phyloP scores from a whole-genome alignment of 2,888 invertebrate genomes.

The Campopleginae sp. region DNA sequence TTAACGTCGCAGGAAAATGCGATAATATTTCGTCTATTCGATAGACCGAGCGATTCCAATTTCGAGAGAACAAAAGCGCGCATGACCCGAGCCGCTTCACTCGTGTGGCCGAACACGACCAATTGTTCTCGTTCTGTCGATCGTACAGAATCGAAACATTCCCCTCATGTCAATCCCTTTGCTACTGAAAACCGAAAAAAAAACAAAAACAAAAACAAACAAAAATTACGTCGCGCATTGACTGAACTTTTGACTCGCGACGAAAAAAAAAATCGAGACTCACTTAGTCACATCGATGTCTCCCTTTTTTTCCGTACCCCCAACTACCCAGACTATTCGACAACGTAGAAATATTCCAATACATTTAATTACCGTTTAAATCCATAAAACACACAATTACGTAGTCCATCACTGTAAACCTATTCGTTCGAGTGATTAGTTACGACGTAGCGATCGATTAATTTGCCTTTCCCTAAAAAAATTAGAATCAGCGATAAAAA shows the following conservation, averaged over 20 bases:
- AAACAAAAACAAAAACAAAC: too few species aligned
- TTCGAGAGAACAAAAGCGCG: slow-evolving; percentile 11
- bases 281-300: background rate
- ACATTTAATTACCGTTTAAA: background rate
- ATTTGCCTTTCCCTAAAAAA: background rate
- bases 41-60: background rate
- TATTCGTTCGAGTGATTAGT: background rate
- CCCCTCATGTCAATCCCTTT: slow-evolving; percentile 44
- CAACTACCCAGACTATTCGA: background rate
- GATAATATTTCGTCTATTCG: background rate
- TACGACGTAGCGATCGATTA: background rate
- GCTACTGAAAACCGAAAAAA: too few species aligned
- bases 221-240: slow-evolving; percentile 17
- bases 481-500: background rate
- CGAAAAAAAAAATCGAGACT: background rate
- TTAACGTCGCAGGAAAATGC: background rate
- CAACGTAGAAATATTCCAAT: background rate
- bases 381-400: background rate
- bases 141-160: slow-evolving; percentile 24
- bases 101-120: background rate
- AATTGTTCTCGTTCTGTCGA: slow-evolving; percentile 1
- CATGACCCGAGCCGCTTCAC: slow-evolving; percentile 26
- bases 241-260: background rate
- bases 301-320: background rate
- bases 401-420: background rate